Evolutionary conservation across 2,797 vertebrate genomes (phyloP).

Genomic region (Cryptoblepharus egeriae): DNA sequence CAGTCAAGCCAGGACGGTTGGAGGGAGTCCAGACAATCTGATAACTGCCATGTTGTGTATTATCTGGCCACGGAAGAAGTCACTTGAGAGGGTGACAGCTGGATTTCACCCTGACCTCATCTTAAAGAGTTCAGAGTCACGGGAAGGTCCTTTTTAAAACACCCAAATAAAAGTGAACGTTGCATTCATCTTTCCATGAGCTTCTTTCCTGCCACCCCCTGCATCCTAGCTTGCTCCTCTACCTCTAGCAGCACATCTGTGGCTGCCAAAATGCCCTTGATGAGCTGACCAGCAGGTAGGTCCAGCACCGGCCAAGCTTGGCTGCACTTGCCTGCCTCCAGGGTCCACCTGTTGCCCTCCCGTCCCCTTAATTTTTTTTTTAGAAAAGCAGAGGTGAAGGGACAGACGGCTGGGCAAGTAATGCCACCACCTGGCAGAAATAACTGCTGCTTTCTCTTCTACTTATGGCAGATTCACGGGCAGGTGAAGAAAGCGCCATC

Average conservation of each 20-base stretch:
- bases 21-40: background rate
- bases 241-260: background rate
- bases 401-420: background rate
- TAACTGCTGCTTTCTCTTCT: constrained; percentile 57
- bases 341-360: constrained; percentile 41
- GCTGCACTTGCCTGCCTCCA: constrained; percentile 23
- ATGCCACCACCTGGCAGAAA: background rate
- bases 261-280: constrained; percentile 27
- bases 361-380: constrained; percentile 54
- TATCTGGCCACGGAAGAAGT: background rate
- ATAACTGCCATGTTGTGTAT: no score
- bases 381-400: constrained; percentile 45
- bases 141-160: background rate
- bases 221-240: background rate
- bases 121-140: constrained; percentile 25
- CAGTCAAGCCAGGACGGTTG: background rate
- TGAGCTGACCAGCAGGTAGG: constrained; percentile 40
- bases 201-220: constrained; percentile 28
- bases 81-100: background rate
- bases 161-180: accelerated
- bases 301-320: constrained; percentile 46
- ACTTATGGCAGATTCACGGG: constrained; percentile 89
- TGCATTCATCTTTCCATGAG: background rate
- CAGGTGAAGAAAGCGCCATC: constrained; percentile 88
- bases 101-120: background rate